A percentile compares a stretch with the other conserved stretches of the same genome.
Evolutionary conservation across 2,888 invertebrate species (phyloP).

Genomic region (Chloromyia formosa): DNA sequence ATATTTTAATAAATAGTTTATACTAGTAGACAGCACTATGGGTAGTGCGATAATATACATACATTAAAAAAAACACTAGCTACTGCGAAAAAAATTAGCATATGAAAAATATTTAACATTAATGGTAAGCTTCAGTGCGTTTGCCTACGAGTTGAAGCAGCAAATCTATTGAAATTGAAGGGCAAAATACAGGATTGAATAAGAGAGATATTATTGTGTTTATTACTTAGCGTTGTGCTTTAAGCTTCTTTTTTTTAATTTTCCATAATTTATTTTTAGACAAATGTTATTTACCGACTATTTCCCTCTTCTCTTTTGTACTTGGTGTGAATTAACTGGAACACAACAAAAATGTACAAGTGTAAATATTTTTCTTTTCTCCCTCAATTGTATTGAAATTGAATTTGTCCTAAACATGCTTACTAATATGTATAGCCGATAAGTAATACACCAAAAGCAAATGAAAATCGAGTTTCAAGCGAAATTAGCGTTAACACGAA

Average conservation of each 20-base stretch:
- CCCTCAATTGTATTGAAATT: background rate
- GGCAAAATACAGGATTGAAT: background rate
- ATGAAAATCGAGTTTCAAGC: background rate
- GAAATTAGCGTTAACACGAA: background rate
- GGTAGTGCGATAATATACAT: background rate
- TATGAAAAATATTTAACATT: too few species aligned
- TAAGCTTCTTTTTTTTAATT: background rate
- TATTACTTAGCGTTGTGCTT: conserved; percentile 8
- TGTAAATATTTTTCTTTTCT: conserved; percentile 9
- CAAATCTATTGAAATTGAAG: conserved; percentile 8
- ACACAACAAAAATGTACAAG: background rate
- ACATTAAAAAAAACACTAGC: too few species aligned
- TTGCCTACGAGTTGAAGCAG: too few species aligned
- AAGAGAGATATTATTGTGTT: conserved; percentile 3
- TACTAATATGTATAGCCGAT: background rate
- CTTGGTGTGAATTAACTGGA: background rate
- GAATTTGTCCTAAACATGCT: conserved; percentile 10
- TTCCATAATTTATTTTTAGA: conserved; percentile 31
- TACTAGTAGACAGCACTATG: background rate
- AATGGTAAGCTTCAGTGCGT: too few species aligned
- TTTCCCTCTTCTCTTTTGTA: background rate
- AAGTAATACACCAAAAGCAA: background rate
- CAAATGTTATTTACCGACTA: background rate
- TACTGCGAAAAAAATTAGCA: too few species aligned
- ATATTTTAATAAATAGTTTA: conserved; percentile 55